phyloP scores from a whole-genome alignment of 2,113 vertebrate species.

The Lagopus leucura region DNA sequence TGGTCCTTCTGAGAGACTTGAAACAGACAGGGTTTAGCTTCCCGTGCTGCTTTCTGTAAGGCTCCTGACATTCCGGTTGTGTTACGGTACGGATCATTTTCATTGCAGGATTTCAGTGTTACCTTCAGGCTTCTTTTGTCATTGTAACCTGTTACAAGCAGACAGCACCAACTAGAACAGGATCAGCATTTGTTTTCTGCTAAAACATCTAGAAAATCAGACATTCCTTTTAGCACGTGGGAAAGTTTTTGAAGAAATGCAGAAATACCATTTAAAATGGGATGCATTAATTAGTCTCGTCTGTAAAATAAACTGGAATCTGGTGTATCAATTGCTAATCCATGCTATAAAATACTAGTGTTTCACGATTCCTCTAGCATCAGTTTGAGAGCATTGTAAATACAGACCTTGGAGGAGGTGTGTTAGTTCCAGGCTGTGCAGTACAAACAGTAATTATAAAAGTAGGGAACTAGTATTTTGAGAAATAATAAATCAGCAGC shows the following conservation, averaged over 20 bases:
- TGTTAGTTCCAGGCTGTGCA: background rate
- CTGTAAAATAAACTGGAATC: conserved; percentile 24
- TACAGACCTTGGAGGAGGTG: conserved; percentile 10
- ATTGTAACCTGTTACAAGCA: background rate
- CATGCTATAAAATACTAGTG: background rate
- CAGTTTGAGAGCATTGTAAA: conserved; percentile 17
- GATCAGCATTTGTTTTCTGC: background rate
- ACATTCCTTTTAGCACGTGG: background rate
- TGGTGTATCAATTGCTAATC: background rate
- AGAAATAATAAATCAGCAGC: background rate
- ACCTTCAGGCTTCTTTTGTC: background rate
- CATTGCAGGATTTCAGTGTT: background rate
- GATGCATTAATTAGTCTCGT: background rate
- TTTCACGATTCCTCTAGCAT: background rate
- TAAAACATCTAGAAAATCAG: background rate
- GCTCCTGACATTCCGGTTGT: background rate
- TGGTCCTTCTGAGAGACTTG: conserved; percentile 37
- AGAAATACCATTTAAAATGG: background rate
- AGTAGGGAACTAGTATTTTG: conserved; percentile 11
- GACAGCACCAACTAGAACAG: background rate
- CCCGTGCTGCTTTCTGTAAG: conserved; percentile 14
- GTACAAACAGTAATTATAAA: background rate
- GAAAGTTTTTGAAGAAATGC: background rate
- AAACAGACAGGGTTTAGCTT: background rate
- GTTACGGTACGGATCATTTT: background rate